phyloP scores from a whole-genome alignment of 2,888 invertebrate genomes.

The Drosophila leonis region DNA sequence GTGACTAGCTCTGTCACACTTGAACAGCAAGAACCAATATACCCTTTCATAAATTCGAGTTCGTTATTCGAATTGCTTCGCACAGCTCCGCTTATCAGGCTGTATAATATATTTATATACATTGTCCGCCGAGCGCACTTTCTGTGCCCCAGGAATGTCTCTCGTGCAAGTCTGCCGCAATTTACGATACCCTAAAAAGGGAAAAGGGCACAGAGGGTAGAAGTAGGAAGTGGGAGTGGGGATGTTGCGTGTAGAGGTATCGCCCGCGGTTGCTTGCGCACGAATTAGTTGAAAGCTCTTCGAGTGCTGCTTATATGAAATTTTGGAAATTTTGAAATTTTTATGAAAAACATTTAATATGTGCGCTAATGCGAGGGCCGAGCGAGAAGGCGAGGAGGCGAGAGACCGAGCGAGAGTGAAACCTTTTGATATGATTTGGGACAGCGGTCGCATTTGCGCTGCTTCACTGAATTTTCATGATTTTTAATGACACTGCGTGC shows the following conservation, averaged over 20 bases:
- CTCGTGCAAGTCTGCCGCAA: background rate
- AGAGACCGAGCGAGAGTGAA: slow-evolving; percentile 19
- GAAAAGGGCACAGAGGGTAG: slow-evolving; percentile 13
- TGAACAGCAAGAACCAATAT: slow-evolving; percentile 2
- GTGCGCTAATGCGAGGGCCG: slow-evolving; percentile 31
- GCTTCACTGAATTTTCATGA: slow-evolving; percentile 76
- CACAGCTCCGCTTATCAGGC: background rate
- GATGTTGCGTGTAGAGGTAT: background rate
- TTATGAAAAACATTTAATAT: slow-evolving; percentile 53
- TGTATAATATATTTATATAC: background rate
- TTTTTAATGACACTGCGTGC: slow-evolving; percentile 62
- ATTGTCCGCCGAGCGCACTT: background rate
- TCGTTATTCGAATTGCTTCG: background rate
- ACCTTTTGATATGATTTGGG: slow-evolving; percentile 58
- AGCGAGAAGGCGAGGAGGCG: background rate
- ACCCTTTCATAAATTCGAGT: background rate
- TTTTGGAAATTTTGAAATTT: slow-evolving; percentile 59
- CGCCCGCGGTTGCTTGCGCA: slow-evolving; percentile 37
- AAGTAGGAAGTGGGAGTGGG: background rate
- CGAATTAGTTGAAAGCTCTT: slow-evolving; percentile 44
- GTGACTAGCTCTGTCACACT: no score
- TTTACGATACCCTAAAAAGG: slow-evolving; percentile 14
- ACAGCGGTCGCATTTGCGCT: slow-evolving; percentile 62
- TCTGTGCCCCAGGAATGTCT: background rate
- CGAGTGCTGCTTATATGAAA: slow-evolving; percentile 43